phyloP scores from a whole-genome alignment of 2,888 invertebrate species.

The Andrena flavipes region DNA sequence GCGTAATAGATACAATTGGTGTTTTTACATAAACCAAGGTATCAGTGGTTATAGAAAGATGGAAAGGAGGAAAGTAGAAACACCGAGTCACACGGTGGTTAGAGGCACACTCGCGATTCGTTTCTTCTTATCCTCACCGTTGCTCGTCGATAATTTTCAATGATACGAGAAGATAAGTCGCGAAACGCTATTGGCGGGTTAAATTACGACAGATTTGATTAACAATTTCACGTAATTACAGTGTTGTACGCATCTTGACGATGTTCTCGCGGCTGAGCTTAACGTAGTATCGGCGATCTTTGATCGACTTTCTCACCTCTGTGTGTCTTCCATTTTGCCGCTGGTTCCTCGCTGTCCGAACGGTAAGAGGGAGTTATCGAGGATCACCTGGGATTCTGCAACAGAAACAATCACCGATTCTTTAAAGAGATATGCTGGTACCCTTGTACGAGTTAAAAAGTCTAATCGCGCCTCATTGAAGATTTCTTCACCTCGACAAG shows the following conservation, averaged over 20 bases:
- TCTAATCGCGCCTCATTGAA: not conserved
- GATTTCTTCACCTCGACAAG: not conserved
- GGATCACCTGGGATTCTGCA: slow-evolving; percentile 80
- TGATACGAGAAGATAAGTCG: not conserved
- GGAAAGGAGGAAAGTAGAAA: not conserved
- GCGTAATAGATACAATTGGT: slow-evolving; percentile 54
- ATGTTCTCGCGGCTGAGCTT: not conserved
- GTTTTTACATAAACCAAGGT: slow-evolving; percentile 38
- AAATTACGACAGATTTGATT: not conserved
- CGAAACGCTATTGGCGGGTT: not conserved
- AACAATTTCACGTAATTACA: not conserved
- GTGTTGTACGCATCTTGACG: not conserved
- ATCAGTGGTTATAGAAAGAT: not conserved
- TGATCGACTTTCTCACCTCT: slow-evolving; percentile 72
- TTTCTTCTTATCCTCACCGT: not conserved
- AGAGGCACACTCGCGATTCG: not conserved
- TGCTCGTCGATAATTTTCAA: not conserved
- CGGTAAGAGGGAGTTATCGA: slow-evolving; percentile 46
- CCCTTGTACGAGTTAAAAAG: no score
- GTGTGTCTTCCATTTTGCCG: slow-evolving; percentile 78
- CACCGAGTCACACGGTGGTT: no score
- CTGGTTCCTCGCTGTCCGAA: slow-evolving; percentile 43
- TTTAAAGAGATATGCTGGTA: not conserved
- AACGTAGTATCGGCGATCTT: not conserved
- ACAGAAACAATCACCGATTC: not conserved